Evolutionary conservation across 2,113 vertebrate species (phyloP).

Genomic region (Oryzias woworae): DNA sequence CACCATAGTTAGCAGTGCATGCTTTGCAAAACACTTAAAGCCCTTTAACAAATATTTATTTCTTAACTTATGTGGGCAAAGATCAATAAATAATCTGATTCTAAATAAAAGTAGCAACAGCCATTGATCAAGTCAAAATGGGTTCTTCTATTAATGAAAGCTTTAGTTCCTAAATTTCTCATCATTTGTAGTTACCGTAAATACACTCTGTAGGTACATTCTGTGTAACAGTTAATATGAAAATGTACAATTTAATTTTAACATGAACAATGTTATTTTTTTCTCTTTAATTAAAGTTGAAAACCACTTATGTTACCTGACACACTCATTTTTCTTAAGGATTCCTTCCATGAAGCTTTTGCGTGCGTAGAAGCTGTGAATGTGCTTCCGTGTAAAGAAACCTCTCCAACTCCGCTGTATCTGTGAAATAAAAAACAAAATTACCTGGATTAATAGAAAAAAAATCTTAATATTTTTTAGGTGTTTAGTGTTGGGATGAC

Average conservation of each 20-base stretch:
- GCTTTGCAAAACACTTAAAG: too few relatives aligned
- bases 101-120: too few relatives aligned
- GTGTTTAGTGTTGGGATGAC: not conserved
- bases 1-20: too few relatives aligned
- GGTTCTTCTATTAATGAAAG: too few relatives aligned
- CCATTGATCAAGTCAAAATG: too few relatives aligned
- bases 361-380: conserved; percentile 87
- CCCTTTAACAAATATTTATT: too few relatives aligned
- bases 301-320: conserved; percentile 81
- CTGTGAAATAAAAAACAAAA: conserved; percentile 66
- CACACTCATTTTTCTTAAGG: conserved; percentile 78
- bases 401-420: conserved; percentile 91
- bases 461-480: not conserved
- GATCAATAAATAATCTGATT: too few relatives aligned
- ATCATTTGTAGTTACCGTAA: too few relatives aligned
- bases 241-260: not conserved
- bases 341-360: conserved; percentile 85
- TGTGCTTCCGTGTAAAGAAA: conserved; percentile 84
- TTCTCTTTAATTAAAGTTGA: not conserved
- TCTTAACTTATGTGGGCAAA: too few relatives aligned
- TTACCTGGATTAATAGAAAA: conserved; percentile 3
- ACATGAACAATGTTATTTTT: not conserved
- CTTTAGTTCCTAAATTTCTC: too few relatives aligned
- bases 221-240: not conserved
- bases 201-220: too few relatives aligned